Percentiles rank a stretch among this genome's conserved stretches.
phyloP scores from a whole-genome alignment of 2,888 invertebrate species.

The Galeopsomyia nigrocyanea region DNA sequence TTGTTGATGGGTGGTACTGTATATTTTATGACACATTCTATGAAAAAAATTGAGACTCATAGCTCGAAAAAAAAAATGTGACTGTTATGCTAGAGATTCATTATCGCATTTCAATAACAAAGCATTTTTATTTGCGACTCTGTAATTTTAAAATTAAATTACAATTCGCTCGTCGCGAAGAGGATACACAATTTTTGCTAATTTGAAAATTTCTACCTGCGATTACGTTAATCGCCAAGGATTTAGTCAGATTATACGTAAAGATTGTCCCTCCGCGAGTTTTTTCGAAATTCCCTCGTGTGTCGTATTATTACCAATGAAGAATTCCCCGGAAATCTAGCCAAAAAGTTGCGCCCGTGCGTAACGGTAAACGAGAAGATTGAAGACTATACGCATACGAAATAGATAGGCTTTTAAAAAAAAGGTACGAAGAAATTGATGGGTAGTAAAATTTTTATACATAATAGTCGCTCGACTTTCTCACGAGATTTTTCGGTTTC shows the following conservation, averaged over 20 bases:
- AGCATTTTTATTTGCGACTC: not conserved
- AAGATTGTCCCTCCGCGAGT: slow-evolving; percentile 43
- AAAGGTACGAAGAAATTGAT: slow-evolving; percentile 44
- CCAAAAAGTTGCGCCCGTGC: slow-evolving; percentile 22
- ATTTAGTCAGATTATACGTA: slow-evolving; percentile 40
- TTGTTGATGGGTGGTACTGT: too few relatives aligned
- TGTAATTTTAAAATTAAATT: slow-evolving; percentile 7
- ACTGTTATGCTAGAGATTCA: too few relatives aligned
- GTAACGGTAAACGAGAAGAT: slow-evolving; percentile 35
- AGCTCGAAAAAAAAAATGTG: not conserved
- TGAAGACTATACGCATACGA: slow-evolving; percentile 23
- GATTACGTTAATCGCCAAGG: slow-evolving; percentile 36
- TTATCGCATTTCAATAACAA: not conserved
- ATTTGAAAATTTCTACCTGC: slow-evolving; percentile 34
- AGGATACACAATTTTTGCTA: slow-evolving; percentile 19
- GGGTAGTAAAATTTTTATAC: slow-evolving; percentile 24
- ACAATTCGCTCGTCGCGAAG: not conserved
- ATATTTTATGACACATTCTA: too few relatives aligned
- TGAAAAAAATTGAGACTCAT: not conserved
- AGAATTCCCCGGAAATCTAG: slow-evolving; percentile 21
- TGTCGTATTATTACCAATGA: slow-evolving; percentile 30
- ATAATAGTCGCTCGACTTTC: slow-evolving; percentile 26
- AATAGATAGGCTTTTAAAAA: slow-evolving; percentile 18
- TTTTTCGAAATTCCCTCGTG: slow-evolving; percentile 15
- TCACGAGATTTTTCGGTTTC: not conserved